Conservation (phyloP, 2,888 invertebrate species). For the Cryptus armator region DNA sequence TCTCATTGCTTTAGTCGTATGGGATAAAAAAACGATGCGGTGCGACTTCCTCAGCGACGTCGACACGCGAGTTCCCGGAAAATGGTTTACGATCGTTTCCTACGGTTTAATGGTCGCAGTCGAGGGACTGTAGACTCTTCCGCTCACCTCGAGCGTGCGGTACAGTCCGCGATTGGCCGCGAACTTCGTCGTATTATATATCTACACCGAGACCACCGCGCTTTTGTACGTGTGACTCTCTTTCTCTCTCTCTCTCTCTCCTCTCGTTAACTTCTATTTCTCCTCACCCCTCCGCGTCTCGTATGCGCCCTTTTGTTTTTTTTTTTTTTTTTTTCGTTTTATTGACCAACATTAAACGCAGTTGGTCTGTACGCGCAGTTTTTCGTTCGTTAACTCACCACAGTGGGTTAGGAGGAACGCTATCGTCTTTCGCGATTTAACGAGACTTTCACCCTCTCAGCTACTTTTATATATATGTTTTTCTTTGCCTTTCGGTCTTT, state of each 20-base stretch:
- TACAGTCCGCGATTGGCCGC: conserved; percentile 10
- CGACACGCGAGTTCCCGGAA: conserved; percentile 59
- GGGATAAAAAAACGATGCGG: conserved; percentile 17
- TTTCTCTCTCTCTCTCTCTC: neutral
- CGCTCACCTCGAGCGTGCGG: conserved; percentile 37
- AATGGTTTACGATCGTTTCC: conserved; percentile 62
- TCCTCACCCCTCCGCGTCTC: neutral
- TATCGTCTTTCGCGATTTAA: conserved; percentile 18
- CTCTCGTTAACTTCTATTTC: conserved; percentile 36
- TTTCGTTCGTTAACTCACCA: conserved; percentile 28
- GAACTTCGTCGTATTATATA: neutral
- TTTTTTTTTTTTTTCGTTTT: conserved; percentile 8
- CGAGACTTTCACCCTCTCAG: neutral
- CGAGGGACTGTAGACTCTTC: conserved; percentile 42
- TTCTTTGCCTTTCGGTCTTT: neutral
- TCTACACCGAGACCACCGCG: neutral
- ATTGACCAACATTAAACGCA: conserved; percentile 16
- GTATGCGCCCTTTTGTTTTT: neutral
- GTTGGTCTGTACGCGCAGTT: conserved; percentile 19
- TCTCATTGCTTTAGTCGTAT: conserved; percentile 8
- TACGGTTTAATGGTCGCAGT: conserved; percentile 47
- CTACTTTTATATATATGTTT: too few species aligned
- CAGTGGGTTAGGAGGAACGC: conserved; percentile 10
- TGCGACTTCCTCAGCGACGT: conserved; percentile 42
- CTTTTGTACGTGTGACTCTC: conserved; percentile 5